Conservation (phyloP, 2,888 invertebrate genomes). For the Plagiodera versicolora region DNA sequence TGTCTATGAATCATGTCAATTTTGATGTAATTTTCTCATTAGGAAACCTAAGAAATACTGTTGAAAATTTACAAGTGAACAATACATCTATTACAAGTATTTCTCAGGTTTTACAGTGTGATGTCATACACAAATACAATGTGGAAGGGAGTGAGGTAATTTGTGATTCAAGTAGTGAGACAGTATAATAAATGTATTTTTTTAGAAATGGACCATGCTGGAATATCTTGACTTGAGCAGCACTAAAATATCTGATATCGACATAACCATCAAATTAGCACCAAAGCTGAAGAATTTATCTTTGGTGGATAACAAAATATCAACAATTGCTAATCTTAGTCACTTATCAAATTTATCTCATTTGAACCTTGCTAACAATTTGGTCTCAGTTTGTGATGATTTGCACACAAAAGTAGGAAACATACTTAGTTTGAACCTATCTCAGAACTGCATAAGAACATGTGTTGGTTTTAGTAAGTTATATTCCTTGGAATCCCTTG, state of each 20-base stretch:
- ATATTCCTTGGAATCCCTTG: conserved; percentile 82
- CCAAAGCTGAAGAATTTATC: conserved; percentile 72
- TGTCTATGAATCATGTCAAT: conserved; percentile 71
- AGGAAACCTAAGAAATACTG: conserved; percentile 64
- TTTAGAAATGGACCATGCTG: conserved; percentile 70
- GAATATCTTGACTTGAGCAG: conserved; percentile 74
- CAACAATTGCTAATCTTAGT: conserved; percentile 74
- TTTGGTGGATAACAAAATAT: conserved; percentile 78
- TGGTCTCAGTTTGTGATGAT: conserved; percentile 70
- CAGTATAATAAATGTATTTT: conserved; percentile 1
- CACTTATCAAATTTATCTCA: conserved; percentile 74
- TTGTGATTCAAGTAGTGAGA: background rate
- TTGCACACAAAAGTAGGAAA: conserved; percentile 88
- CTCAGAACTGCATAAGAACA: conserved; percentile 78
- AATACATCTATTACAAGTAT: conserved; percentile 69
- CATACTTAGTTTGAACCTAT: conserved; percentile 80
- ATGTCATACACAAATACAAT: conserved; percentile 73
- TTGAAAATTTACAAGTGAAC: conserved; percentile 66
- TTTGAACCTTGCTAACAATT: conserved; percentile 80
- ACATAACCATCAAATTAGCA: conserved; percentile 76
- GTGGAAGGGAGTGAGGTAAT: conserved; percentile 50
- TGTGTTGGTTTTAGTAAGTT: conserved; percentile 77
- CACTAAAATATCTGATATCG: conserved; percentile 76
- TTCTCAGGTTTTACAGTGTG: conserved; percentile 81
- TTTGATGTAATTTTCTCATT: conserved; percentile 67